Evolutionary conservation across 2,113 vertebrate species (phyloP).

Genomic region (Microtus ochrogaster): DNA sequence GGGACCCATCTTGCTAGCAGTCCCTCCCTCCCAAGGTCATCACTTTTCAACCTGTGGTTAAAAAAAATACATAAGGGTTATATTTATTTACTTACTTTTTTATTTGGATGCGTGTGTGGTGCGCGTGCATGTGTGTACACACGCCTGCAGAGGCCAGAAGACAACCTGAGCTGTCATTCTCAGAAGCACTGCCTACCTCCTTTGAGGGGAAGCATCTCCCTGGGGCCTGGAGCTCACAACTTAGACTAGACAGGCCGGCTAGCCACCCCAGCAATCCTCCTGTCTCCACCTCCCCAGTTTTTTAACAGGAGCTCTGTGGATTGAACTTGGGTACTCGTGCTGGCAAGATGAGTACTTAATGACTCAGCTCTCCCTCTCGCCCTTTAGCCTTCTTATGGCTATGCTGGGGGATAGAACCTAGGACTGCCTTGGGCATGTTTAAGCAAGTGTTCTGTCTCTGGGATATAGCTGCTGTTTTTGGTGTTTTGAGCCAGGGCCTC

Average conservation of each 20-base stretch:
- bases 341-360: neutral
- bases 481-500: neutral
- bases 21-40: neutral
- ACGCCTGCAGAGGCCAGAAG: neutral
- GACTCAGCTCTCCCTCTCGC: too few species aligned
- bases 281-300: neutral
- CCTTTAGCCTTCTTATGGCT: neutral
- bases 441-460: neutral
- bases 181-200: neutral
- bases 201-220: neutral
- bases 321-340: neutral
- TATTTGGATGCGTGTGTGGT: neutral
- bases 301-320: neutral
- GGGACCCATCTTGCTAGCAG: neutral
- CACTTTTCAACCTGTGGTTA: neutral
- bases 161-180: neutral
- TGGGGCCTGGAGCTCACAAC: too few species aligned
- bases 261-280: neutral
- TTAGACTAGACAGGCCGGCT: neutral
- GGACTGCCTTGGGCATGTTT: neutral
- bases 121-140: neutral
- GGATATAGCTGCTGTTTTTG: too few species aligned
- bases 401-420: neutral
- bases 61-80: neutral
- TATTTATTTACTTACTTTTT: neutral